These are phyloP conservation scores for Tetropium fuscum DNA, from an alignment of 2,888 invertebrate species.

Conservation along the genomic window DNA sequence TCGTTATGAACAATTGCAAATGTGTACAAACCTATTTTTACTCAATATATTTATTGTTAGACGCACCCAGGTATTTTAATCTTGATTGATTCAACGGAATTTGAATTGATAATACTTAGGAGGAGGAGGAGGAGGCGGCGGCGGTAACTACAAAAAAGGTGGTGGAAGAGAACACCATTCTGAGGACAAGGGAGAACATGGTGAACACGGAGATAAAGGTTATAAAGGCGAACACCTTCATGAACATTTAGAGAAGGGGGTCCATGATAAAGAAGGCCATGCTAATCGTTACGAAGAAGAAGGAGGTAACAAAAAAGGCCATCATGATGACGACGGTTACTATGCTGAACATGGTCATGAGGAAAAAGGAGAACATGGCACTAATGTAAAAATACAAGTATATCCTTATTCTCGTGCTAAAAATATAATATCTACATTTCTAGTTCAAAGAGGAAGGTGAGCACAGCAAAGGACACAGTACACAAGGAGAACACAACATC, in stretches of 20 bases:
- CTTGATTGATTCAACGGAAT: no score
- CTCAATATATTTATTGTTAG: no score
- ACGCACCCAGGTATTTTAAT: no score
- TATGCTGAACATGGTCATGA: conserved; percentile 74
- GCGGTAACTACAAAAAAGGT: conserved; percentile 49
- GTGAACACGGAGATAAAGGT: conserved; percentile 74
- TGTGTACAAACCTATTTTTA: no score
- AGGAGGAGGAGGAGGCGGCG: conserved; percentile 28
- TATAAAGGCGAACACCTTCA: conserved; percentile 75
- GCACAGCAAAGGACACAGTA: conserved; percentile 80
- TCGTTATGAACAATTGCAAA: no score
- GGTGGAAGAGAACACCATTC: conserved; percentile 63
- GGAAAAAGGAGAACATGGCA: conserved; percentile 73
- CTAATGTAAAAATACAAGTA: conserved; percentile 3
- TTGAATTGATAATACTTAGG: no score
- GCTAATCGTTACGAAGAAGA: conserved; percentile 73
- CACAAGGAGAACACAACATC: conserved; percentile 80
- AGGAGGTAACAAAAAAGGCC: conserved; percentile 71
- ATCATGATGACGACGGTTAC: conserved; percentile 74
- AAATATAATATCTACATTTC: conserved; percentile 23
- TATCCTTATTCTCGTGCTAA: neutral
- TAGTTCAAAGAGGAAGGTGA: conserved; percentile 68
- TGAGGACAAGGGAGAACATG: conserved; percentile 69
- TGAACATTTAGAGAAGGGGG: conserved; percentile 73
- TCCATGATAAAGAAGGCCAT: conserved; percentile 76